Percentiles rank a stretch among this genome's conserved stretches.
Conservation (phyloP, 37 sponge, comb jelly and placozoan genomes). For the Tethya wilhelma region DNA sequence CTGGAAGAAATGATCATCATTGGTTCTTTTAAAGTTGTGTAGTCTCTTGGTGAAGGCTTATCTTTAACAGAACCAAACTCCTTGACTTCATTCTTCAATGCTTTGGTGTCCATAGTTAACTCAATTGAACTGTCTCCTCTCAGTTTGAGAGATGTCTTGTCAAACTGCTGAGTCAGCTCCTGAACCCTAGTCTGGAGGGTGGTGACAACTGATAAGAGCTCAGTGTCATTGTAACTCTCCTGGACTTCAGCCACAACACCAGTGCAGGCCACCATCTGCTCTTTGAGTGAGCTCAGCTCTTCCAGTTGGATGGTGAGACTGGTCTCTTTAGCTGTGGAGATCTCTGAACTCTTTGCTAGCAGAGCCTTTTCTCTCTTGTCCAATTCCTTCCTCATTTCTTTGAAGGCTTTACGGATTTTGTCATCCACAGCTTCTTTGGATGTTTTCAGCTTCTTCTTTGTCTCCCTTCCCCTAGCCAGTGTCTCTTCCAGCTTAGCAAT, state of each 20-base stretch:
- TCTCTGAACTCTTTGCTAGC: neutral
- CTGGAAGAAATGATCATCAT: neutral
- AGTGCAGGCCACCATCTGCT: neutral
- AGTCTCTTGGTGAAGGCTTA: neutral
- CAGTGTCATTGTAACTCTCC: neutral
- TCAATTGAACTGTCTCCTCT: constrained; percentile 13
- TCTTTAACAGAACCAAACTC: neutral
- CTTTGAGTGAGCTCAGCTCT: constrained; percentile 6
- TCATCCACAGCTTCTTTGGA: neutral
- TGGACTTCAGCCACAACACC: neutral
- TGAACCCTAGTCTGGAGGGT: constrained; percentile 1
- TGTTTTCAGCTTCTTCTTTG: neutral
- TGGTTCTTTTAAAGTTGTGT: neutral
- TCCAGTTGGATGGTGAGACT: neutral
- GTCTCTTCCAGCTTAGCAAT: neutral
- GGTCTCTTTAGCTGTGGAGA: neutral
- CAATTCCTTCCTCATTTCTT: neutral
- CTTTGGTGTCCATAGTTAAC: neutral
- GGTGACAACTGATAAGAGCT: constrained; percentile 9
- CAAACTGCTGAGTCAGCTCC: neutral
- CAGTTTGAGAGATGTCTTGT: constrained; percentile 1
- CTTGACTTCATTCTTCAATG: neutral
- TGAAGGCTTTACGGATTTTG: neutral
- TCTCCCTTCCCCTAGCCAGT: neutral
- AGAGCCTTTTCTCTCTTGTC: constrained; percentile 7